Percentiles rank a stretch among this genome's conserved stretches.
These are phyloP conservation scores for Campoletis raptor DNA, from an alignment of 2,888 invertebrate species.

Conservation along the genomic window DNA sequence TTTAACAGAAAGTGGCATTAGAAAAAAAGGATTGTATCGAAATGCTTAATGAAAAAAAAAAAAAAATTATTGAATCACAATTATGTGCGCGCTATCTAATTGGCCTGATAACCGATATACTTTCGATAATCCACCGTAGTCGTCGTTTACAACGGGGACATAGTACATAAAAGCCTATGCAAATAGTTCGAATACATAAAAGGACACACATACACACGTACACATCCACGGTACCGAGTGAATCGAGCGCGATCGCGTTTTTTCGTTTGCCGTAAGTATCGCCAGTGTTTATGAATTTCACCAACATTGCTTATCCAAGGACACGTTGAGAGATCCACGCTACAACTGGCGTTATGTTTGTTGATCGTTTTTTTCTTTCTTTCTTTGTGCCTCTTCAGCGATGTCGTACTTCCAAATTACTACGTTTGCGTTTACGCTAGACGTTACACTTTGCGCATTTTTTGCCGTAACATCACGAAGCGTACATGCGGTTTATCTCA, in stretches of 20 bases:
- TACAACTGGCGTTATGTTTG: slow-evolving; percentile 23
- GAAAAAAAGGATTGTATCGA: neutral
- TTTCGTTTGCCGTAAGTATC: slow-evolving; percentile 12
- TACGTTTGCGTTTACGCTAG: slow-evolving; percentile 46
- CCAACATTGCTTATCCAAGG: neutral
- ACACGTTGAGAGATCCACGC: slow-evolving; percentile 20
- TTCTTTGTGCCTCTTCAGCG: neutral
- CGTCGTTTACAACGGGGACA: slow-evolving; percentile 37
- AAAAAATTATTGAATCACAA: neutral
- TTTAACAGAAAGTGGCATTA: neutral
- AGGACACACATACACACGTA: slow-evolving; percentile 6
- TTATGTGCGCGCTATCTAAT: slow-evolving; percentile 39
- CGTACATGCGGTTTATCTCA: slow-evolving; percentile 97
- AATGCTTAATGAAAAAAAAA: neutral
- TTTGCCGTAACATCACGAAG: slow-evolving; percentile 89
- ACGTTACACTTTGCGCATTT: slow-evolving; percentile 62
- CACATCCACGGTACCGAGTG: slow-evolving; percentile 13
- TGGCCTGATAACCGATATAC: slow-evolving; percentile 55
- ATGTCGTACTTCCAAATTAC: slow-evolving; percentile 37
- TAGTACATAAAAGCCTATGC: slow-evolving; percentile 15
- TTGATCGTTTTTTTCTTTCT: slow-evolving; percentile 18
- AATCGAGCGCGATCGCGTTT: slow-evolving; percentile 25
- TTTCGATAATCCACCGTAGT: slow-evolving; percentile 58
- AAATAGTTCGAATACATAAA: slow-evolving; percentile 51
- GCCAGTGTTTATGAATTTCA: slow-evolving; percentile 1